phyloP scores from a whole-genome alignment of 2,797 vertebrate species.

The Esox masquinongy region DNA sequence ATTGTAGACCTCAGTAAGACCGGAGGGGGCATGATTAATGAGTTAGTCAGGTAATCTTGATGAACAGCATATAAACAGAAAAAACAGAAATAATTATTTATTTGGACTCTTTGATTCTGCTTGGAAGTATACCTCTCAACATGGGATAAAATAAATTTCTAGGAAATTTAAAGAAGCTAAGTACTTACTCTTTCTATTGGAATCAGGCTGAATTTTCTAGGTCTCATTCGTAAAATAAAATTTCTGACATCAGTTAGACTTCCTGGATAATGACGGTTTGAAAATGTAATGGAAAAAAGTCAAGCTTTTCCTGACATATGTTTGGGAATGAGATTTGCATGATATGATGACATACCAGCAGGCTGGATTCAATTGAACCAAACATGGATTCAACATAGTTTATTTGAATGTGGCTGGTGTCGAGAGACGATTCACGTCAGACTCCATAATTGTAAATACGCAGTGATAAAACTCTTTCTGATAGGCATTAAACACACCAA shows the following conservation, averaged over 20 bases:
- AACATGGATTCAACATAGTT: neutral
- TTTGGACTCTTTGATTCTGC: too few relatives aligned
- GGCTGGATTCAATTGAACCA: neutral
- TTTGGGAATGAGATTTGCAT: neutral
- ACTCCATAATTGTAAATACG: neutral
- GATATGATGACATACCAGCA: neutral
- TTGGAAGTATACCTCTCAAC: too few relatives aligned
- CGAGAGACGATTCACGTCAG: neutral
- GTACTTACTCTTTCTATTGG: constrained; percentile 20
- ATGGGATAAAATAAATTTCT: constrained; percentile 22
- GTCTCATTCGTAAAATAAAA: neutral
- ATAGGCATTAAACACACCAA: constrained; percentile 34
- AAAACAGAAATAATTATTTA: too few relatives aligned
- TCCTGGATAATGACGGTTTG: constrained; percentile 13
- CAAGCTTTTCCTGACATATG: neutral
- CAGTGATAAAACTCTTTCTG: constrained; percentile 40
- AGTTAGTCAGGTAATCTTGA: too few relatives aligned
- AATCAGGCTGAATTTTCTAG: constrained; percentile 20
- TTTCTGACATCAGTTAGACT: neutral
- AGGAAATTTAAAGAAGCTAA: constrained; percentile 15
- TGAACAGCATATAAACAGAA: too few relatives aligned
- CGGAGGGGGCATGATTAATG: neutral
- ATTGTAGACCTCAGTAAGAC: constrained; percentile 10
- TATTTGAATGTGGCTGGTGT: neutral
- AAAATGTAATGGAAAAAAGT: neutral